Base-by-base conservation (phyloP, 1,140 invertebrate species). In the Phymastichus coffea region DNA sequence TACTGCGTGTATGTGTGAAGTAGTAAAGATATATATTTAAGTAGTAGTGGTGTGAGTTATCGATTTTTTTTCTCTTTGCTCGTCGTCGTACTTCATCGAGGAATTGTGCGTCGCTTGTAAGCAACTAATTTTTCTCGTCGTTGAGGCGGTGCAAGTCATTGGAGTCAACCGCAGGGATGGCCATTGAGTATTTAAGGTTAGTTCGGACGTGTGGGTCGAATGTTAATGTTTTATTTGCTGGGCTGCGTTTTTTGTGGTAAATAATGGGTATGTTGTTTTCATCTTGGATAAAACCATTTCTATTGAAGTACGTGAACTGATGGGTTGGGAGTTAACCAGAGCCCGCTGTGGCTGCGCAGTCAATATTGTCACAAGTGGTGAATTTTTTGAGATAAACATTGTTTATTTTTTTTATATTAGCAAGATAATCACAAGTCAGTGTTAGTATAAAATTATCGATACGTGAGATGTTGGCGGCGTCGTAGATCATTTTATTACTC, bases 341-440 rank as follows among this genome's bases (percentile, higher is more conserved):
- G 14, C 25, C n/a, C 4, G 15, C n/a, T 17, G 44, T 33, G 7
- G 7, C 14, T 33, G 7, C 30, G 14, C 14, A 33, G 30, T 33
- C 6, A 6, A 33, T 33, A 8, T 33, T 33, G 30, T 7, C 7
- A 14, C 14, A 33, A 33, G 14, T 33, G 30, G 14, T 14, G 14
- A 8, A 7, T 8, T 7, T 8, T 33, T 8, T 33, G 7, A 33
- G 7, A 33, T 6, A 33, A 37, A 52, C 52, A 14, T 38, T 23
- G 2, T 15, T 6, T 12, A 15, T 44, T 12, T n/a, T 48, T 1
- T 28, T 14, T 0, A 48, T 2, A 10, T 10, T 44, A 7, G 37
- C 20, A 4, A 61, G 41, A 19, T 64, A 54, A 28, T 65, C 23
- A 8, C 59, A 41, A 0, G 33, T 61, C 0, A 48, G 15, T 33